Evolutionary conservation across 1,140 invertebrate genomes (phyloP).

Genomic region (Halictus rubicundus): DNA sequence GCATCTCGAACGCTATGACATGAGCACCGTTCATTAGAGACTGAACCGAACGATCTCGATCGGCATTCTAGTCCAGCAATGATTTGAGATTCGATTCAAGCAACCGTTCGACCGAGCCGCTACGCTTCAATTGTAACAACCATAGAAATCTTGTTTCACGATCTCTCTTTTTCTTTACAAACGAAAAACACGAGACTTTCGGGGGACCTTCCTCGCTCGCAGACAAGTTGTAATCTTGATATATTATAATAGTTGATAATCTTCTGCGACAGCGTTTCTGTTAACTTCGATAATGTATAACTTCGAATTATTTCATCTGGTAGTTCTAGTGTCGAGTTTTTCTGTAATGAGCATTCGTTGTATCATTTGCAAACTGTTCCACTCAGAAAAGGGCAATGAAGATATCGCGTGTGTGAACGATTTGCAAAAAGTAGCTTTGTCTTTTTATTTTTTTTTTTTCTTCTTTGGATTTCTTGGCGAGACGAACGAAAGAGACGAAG

Average conservation of each 20-base stretch:
- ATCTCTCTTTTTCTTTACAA: neutral
- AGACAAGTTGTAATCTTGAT: no score
- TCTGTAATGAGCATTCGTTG: no score
- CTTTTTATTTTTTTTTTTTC: no score
- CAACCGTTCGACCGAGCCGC: neutral
- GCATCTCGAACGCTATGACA: constrained; percentile 55
- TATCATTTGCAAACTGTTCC: no score
- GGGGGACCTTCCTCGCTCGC: neutral
- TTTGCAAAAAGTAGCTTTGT: no score
- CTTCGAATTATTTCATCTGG: no score
- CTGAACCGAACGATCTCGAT: neutral
- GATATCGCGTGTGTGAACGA: neutral
- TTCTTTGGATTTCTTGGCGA: neutral
- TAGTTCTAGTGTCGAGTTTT: no score
- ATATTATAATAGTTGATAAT: no score
- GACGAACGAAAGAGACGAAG: neutral
- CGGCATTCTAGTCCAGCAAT: neutral
- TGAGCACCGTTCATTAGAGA: constrained; percentile 31
- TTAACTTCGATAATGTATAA: no score
- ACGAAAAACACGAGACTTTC: neutral
- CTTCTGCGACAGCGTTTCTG: no score
- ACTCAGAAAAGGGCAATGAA: no score
- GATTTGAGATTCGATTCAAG: neutral
- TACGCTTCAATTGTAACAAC: constrained; percentile 32
- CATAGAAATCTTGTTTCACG: neutral